phyloP scores from a whole-genome alignment of 2,888 invertebrate species.

The Camptogramma bilineatum region DNA sequence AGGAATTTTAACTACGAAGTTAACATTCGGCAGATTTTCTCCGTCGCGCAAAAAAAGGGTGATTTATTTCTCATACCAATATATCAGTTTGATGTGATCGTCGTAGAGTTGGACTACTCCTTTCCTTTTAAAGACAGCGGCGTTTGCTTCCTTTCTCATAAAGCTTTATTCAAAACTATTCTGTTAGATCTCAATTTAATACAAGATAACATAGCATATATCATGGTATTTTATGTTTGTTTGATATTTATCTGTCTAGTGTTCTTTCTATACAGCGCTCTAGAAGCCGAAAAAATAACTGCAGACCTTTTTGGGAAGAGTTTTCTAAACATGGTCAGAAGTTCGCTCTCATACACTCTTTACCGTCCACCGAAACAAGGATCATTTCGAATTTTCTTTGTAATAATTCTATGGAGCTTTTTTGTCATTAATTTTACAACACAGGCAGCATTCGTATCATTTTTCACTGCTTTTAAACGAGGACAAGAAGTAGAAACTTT shows the following conservation, averaged over 20 bases:
- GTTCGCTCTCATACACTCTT: conserved; percentile 62
- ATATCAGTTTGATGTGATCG: conserved; percentile 70
- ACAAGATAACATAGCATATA: conserved; percentile 48
- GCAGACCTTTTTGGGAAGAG: conserved; percentile 73
- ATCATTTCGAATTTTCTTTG: conserved; percentile 69
- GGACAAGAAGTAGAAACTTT: conserved; percentile 77
- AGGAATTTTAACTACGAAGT: conserved; percentile 65
- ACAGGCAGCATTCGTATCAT: conserved; percentile 76
- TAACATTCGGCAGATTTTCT: conserved; percentile 62
- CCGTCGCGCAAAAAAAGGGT: conserved; percentile 64
- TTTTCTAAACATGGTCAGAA: conserved; percentile 69
- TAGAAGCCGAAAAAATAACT: conserved; percentile 53
- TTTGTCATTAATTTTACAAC: conserved; percentile 74
- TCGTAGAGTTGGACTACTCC: conserved; percentile 68
- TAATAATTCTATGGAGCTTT: conserved; percentile 70
- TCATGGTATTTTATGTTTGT: conserved; percentile 56
- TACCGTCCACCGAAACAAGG: conserved; percentile 61
- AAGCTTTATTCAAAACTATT: conserved; percentile 69
- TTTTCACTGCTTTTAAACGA: conserved; percentile 72
- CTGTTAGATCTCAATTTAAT: conserved; percentile 63
- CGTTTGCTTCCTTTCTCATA: conserved; percentile 68
- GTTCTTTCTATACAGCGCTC: conserved; percentile 61
- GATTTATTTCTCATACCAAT: conserved; percentile 70
- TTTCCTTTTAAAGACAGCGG: conserved; percentile 71
- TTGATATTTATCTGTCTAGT: conserved; percentile 69